A percentile compares a stretch with the other conserved stretches of the same genome.
These are phyloP conservation scores for Stylophora pistillata DNA, from an alignment of 64 coral and sea anemone genomes.

Conservation along the genomic window DNA sequence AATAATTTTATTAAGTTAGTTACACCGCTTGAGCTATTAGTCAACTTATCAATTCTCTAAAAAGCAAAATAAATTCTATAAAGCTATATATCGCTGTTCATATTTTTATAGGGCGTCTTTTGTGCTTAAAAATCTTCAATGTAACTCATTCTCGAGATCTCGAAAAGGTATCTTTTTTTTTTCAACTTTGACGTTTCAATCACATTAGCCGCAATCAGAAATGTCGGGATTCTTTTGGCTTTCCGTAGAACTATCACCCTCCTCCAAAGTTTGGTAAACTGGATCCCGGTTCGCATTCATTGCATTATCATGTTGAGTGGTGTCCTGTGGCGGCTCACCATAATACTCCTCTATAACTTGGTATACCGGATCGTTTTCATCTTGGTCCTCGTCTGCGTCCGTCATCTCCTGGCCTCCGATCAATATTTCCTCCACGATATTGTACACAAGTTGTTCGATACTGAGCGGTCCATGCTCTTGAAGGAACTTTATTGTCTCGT, in stretches of 20 bases:
- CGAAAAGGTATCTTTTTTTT: too few species aligned
- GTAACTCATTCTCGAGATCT: too few species aligned
- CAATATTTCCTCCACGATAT: slow-evolving; percentile 9
- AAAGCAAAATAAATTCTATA: too few species aligned
- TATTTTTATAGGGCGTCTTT: too few species aligned
- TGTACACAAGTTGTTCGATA: slow-evolving; percentile 33
- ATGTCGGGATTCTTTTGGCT: too few species aligned
- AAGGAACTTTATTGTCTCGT: background rate
- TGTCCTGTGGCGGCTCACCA: background rate
- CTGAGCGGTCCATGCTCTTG: background rate
- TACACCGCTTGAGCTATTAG: too few species aligned
- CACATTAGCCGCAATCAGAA: too few species aligned
- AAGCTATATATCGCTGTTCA: too few species aligned
- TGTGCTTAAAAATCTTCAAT: too few species aligned
- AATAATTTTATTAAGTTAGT: too few species aligned
- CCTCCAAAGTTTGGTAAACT: background rate
- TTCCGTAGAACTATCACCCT: background rate
- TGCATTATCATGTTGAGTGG: background rate
- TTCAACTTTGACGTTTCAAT: too few species aligned
- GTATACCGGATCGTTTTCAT: background rate
- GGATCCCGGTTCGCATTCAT: background rate
- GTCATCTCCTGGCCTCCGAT: background rate
- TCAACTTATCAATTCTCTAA: too few species aligned
- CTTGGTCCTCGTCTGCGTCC: background rate
- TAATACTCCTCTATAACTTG: background rate